Conservation (phyloP, 2,113 vertebrate genomes). For the Ia io region DNA sequence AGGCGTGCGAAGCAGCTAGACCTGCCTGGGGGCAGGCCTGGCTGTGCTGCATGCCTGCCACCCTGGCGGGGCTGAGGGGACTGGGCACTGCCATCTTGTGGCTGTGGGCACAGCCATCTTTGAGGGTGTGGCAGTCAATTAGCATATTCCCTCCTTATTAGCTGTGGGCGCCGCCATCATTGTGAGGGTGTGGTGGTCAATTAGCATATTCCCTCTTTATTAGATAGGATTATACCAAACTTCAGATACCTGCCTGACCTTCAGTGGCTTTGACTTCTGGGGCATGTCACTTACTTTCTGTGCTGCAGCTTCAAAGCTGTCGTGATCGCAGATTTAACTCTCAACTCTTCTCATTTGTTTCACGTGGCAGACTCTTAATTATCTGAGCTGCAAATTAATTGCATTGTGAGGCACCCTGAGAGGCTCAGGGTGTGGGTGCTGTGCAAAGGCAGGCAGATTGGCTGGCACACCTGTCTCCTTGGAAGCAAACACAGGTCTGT, state of each 20-base stretch:
- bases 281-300: background rate
- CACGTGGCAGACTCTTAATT: slow-evolving; percentile 63
- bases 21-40: no score
- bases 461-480: background rate
- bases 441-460: slow-evolving; percentile 10
- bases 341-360: slow-evolving; percentile 65
- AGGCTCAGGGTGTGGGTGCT: slow-evolving; percentile 29
- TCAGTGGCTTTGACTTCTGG: slow-evolving; percentile 5
- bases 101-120: no score
- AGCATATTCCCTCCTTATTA: no score
- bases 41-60: no score
- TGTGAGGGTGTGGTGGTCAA: no score
- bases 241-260: background rate
- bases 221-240: background rate
- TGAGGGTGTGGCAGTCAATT: no score
- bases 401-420: slow-evolving; percentile 40
- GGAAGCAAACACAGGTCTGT: background rate
- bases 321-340: background rate
- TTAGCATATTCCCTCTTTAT: no score
- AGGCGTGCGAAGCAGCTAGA: no score
- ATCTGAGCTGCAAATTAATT: slow-evolving; percentile 58
- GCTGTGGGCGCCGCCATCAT: no score
- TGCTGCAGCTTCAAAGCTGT: slow-evolving; percentile 3
- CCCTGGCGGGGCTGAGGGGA: no score
- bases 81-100: no score